Evolutionary conservation across 2,888 invertebrate species (phyloP), one percentile per base, ranked within the genome.

Genomic region (Alsophila aescularia): DNA sequence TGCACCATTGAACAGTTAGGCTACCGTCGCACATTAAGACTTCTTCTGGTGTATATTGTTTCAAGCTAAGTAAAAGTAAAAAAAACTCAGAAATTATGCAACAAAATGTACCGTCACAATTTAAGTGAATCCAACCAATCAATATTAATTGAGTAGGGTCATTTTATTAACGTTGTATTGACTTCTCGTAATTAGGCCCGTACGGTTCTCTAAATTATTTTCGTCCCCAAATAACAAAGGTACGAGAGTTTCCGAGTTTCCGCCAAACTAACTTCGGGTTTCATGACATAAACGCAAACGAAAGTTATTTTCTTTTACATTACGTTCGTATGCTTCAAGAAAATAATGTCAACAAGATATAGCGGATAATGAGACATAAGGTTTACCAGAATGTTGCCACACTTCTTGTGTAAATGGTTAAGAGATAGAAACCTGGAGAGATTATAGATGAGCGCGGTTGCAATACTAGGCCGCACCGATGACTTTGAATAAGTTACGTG

Each of bases 151-250:
- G 40, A 51, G 41, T 21, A 50, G 50, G 35, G 14, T 37, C 45
- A 41, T 56, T n/a, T 56, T 55, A 50, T 50, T 45, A 35, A 45
- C 50, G 50, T 49, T 45, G 50, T 49, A 54, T 54, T 18, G 50
- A 41, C 45, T 55, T 27, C 29, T 40, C 31, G 45, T 56, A 56
- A 56, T 56, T 56, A 56, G 41, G 16, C 32, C 44, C 49, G 42
- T 35, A 50, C 44, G 35, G 41, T 41, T 36, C 36, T 29, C 41
- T 50, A 42, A 43, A 43, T 54, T 49, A 49, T 39, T 43, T 53
- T 39, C 42, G 39, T 18, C 45, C 52, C 41, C 24, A 45, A 4
- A 35, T 32, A 37, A 43, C 43, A 14, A 21, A 35, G 10, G 37
- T 37, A 39, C 42, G 42, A 45, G 21, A 31, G 40, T 37, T 43